Conservation (phyloP, 1,140 invertebrate species). For the Papilio dardanus region DNA sequence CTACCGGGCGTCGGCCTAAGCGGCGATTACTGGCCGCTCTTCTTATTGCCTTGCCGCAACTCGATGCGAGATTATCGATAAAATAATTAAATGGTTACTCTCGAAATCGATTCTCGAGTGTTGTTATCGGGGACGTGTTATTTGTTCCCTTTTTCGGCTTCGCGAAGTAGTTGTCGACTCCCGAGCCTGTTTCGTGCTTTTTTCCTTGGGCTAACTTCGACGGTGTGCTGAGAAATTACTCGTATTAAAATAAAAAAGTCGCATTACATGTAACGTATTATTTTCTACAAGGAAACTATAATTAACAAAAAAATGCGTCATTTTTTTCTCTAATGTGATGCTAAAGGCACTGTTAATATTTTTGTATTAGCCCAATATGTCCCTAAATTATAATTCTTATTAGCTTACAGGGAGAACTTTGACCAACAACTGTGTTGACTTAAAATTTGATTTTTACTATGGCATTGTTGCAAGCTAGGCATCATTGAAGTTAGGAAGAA, state of each 20-base stretch:
- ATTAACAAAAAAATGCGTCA: background rate
- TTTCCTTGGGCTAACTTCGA: slow-evolving; percentile 22
- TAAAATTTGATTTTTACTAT: no score
- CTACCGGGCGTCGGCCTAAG: slow-evolving; percentile 78
- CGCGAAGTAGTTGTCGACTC: slow-evolving; percentile 32
- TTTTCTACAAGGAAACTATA: slow-evolving; percentile 7
- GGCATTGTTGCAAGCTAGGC: no score
- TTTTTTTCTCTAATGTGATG: no score
- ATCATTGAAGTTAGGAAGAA: no score
- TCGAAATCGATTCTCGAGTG: slow-evolving; percentile 81
- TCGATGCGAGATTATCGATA: slow-evolving; percentile 80
- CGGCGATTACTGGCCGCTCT: slow-evolving; percentile 73
- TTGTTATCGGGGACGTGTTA: slow-evolving; percentile 74
- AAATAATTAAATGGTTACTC: slow-evolving; percentile 82
- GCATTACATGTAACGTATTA: background rate
- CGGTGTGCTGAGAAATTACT: background rate
- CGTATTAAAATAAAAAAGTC: background rate
- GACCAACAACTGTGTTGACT: no score
- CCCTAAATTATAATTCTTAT: no score
- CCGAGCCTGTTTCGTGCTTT: slow-evolving; percentile 30
- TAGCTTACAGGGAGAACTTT: no score
- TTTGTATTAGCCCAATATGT: no score
- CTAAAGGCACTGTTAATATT: no score
- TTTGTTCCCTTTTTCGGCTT: slow-evolving; percentile 74
- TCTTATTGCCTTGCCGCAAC: slow-evolving; percentile 68